phyloP scores from a whole-genome alignment of 2,113 vertebrate species.

The Gambusia affinis region DNA sequence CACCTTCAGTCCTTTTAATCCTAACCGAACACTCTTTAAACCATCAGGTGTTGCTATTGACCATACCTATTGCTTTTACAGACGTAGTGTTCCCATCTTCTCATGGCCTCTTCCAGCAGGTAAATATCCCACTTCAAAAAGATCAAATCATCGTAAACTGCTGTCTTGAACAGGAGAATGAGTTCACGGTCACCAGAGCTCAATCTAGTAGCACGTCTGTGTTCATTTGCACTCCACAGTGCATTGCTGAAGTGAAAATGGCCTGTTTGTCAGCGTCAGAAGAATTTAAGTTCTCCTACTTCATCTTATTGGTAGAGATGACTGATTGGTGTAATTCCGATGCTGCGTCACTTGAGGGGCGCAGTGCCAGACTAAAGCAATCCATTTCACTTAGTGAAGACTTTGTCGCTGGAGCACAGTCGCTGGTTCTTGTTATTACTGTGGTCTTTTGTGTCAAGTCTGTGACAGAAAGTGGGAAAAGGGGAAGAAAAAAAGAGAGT shows the following conservation, averaged over 20 bases:
- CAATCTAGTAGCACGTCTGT: no score
- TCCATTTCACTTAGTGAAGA: constrained; percentile 44
- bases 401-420: constrained; percentile 15
- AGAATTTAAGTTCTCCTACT: neutral
- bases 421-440: constrained; percentile 19
- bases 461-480: constrained; percentile 25
- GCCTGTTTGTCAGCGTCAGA: constrained; percentile 6
- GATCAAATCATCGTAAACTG: no score
- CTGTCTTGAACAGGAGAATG: no score
- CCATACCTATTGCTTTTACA: no score
- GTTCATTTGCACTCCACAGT: neutral
- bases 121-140: no score
- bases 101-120: no score
- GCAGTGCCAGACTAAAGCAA: constrained; percentile 29
- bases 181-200: no score
- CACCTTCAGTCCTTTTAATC: no score
- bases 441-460: constrained; percentile 26
- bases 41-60: no score
- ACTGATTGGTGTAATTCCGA: constrained; percentile 46
- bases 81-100: no score
- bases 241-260: neutral
- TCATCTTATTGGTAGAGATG: constrained; percentile 6
- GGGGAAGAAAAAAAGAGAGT: neutral
- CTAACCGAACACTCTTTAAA: no score
- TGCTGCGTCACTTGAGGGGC: constrained; percentile 2